Conservation (phyloP, 2,888 invertebrate genomes). For the Limenitis camilla region DNA sequence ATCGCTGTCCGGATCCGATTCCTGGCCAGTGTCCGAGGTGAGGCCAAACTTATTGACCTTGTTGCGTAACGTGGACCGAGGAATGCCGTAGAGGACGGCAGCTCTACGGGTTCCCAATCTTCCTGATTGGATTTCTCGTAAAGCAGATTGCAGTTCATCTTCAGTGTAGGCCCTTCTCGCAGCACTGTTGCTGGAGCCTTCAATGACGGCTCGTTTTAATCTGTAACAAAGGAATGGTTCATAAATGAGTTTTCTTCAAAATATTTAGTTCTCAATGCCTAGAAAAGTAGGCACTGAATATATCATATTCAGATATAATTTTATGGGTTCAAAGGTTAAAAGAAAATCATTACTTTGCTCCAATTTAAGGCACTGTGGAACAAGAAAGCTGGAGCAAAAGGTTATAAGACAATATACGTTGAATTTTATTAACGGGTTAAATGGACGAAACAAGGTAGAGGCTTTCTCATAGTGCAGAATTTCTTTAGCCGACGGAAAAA, state of each 20-base stretch:
- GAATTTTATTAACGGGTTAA: constrained; percentile 1
- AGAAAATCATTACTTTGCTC: not conserved
- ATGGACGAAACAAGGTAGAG: not conserved
- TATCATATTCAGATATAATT: too few relatives aligned
- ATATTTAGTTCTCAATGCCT: not conserved
- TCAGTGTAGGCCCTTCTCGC: constrained; percentile 93
- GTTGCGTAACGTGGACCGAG: constrained; percentile 95
- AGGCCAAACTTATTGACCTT: constrained; percentile 88
- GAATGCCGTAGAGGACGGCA: constrained; percentile 96
- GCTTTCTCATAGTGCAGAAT: not conserved
- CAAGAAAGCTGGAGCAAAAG: not conserved
- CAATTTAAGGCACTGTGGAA: not conserved
- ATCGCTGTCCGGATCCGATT: constrained; percentile 72
- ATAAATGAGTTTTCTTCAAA: not conserved
- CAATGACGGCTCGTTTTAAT: constrained; percentile 53
- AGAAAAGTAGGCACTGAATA: not conserved
- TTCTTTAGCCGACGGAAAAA: not conserved
- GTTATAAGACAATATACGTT: constrained; percentile 5
- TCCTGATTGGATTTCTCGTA: constrained; percentile 94
- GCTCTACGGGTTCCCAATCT: constrained; percentile 94
- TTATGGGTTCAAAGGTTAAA: not conserved
- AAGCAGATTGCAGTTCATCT: constrained; percentile 94
- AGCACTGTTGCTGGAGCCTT: constrained; percentile 64
- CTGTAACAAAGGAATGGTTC: constrained; percentile 46
- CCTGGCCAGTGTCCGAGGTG: constrained; percentile 78